Evolutionary conservation across 2,888 invertebrate species (phyloP).

Genomic region (Thysanoteuthis rhombus): DNA sequence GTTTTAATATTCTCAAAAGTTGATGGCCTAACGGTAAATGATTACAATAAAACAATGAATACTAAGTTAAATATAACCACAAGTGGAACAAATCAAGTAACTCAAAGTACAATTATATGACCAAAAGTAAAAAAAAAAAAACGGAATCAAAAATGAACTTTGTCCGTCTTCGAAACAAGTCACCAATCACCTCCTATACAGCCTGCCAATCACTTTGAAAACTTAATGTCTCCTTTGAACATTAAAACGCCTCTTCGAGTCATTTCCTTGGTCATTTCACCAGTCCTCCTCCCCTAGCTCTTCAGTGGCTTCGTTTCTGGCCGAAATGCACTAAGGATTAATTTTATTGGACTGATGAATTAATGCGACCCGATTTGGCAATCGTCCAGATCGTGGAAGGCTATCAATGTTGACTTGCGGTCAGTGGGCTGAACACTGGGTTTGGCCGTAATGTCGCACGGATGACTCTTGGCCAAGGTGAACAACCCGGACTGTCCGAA

Average conservation of each 20-base stretch:
- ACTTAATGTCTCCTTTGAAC: neutral
- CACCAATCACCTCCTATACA: neutral
- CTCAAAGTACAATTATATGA: neutral
- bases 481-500: neutral
- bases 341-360: neutral
- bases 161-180: neutral
- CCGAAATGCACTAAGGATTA: neutral
- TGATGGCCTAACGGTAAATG: too few relatives aligned
- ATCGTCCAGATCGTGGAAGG: neutral
- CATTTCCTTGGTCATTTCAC: neutral
- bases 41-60: too few relatives aligned
- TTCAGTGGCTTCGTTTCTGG: neutral
- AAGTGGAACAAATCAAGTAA: neutral
- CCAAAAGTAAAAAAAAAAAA: neutral
- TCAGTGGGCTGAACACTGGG: neutral
- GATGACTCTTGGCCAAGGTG: slow-evolving; percentile 12
- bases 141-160: neutral
- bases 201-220: neutral
- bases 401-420: neutral
- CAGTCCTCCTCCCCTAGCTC: neutral
- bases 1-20: too few relatives aligned
- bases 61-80: neutral
- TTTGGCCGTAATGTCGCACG: neutral
- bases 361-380: neutral
- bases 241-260: neutral